Percentiles rank a stretch among this genome's conserved stretches.
Evolutionary conservation across 2,797 vertebrate genomes (phyloP).

Genomic region (Platyrinchus mystaceus): DNA sequence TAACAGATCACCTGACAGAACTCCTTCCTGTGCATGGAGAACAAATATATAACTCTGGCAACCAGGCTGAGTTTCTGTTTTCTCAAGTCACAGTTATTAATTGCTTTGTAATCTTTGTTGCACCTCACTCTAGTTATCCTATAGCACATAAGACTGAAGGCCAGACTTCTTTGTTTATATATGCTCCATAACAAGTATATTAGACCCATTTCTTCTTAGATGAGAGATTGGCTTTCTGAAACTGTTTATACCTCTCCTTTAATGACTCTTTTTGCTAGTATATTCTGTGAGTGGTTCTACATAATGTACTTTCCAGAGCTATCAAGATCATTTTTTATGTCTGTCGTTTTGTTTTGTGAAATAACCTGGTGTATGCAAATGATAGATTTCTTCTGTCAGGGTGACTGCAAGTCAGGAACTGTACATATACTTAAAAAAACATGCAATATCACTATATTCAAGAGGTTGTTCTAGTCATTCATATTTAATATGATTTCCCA

Average conservation of each 20-base stretch:
- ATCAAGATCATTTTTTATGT: not conserved
- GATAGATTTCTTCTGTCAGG: not conserved
- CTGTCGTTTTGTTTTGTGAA: conserved; percentile 11
- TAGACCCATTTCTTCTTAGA: not conserved
- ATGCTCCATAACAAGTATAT: not conserved
- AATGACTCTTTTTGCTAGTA: not conserved
- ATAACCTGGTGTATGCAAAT: not conserved
- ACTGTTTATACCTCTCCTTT: not conserved
- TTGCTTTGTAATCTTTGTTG: conserved; percentile 12
- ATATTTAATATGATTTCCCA: not conserved
- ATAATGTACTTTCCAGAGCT: not conserved
- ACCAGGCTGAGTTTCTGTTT: not conserved
- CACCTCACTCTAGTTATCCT: not conserved
- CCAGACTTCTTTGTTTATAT: not conserved
- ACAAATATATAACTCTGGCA: conserved; percentile 6
- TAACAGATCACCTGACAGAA: conserved; percentile 46
- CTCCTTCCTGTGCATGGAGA: not conserved
- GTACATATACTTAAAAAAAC: not conserved
- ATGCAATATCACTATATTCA: not conserved
- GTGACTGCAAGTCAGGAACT: not conserved
- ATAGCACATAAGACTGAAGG: not conserved
- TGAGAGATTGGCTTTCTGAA: not conserved
- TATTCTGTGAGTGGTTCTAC: not conserved
- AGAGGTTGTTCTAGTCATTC: not conserved
- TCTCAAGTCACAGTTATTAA: conserved; percentile 50